Evolutionary conservation across 92 coral and sea anemone species (phyloP), one percentile per base, ranked within the genome.

Genomic region (Montipora capitata): DNA sequence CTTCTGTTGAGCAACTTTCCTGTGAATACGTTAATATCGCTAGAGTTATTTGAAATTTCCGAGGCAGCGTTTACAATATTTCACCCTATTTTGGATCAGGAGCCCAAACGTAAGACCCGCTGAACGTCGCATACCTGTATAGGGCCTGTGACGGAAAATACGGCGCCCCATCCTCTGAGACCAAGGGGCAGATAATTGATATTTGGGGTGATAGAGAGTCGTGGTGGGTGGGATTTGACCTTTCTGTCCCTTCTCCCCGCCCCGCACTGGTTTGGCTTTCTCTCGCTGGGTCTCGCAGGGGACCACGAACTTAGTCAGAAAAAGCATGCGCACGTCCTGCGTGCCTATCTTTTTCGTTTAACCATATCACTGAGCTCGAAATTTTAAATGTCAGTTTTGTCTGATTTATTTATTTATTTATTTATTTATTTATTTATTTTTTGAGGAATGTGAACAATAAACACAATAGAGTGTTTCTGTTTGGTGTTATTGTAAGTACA

Each of bases 1-100:
- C 64, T 58, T 58, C 64, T 58, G 64, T 58, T 58, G 17, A 58
- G 64, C 64, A 58, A 58, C 64, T 58, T 58, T 58, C 64, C 17
- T 58, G 0, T 0, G 64, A 58, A 58, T 58, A 58, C 0, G 64
- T 58, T 58, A 58, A 11, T 58, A 58, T 58, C 17, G 64, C 64
- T 58, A 10, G 64, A 0, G 64, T 58, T 58, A 2, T 58, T 58
- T 58, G 5, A 58, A 58, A 58, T 58, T 58, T 58, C 64, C 64
- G 64, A 48, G 52, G 52, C 10, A 48, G 0, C 52, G 52, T 48
- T 48, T 48, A 48, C 52, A 48, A 48, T 48, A 48, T 48, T 48
- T 0, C 52, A 48, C 52, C 52, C 52, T 48, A 3, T 48, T 48
- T 48, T 58, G 64, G 64, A 58, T 58, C 64, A 9, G 64, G 64